Evolutionary conservation across 30 jellyfish, hydroid and myxozoan species (phyloP).

Genomic region (Haliclystus octoradiatus): DNA sequence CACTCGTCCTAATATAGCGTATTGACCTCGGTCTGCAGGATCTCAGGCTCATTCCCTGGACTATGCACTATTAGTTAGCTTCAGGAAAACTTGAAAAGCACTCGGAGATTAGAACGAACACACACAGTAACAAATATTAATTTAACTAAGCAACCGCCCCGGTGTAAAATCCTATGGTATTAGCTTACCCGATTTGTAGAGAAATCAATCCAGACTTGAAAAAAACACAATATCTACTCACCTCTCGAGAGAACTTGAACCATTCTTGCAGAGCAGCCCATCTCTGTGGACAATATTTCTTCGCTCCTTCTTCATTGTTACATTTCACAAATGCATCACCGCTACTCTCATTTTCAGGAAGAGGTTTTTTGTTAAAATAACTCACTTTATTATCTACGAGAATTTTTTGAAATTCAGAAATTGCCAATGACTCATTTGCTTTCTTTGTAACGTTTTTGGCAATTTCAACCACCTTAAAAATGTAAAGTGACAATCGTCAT

Average conservation of each 20-base stretch:
- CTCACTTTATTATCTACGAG: slow-evolving; percentile 36
- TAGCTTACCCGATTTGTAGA: too few relatives aligned
- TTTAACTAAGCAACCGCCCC: too few relatives aligned
- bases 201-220: too few relatives aligned
- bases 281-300: slow-evolving; percentile 77
- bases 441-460: slow-evolving; percentile 51
- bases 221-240: too few relatives aligned
- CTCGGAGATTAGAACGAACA: too few relatives aligned
- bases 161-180: too few relatives aligned
- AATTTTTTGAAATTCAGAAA: slow-evolving; percentile 48
- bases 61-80: too few relatives aligned
- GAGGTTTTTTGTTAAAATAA: slow-evolving; percentile 56
- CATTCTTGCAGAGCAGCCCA: slow-evolving; percentile 96
- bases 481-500: neutral
- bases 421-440: slow-evolving; percentile 57
- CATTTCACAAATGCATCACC: slow-evolving; percentile 91
- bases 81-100: too few relatives aligned
- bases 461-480: slow-evolving; percentile 55
- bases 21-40: too few relatives aligned
- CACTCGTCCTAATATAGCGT: too few relatives aligned
- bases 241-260: slow-evolving; percentile 86
- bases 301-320: slow-evolving; percentile 71
- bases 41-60: too few relatives aligned
- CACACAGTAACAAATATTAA: too few relatives aligned
- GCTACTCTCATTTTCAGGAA: slow-evolving; percentile 81